Conservation (phyloP, 2,888 invertebrate genomes). For the Dromius quadrimaculatus region DNA sequence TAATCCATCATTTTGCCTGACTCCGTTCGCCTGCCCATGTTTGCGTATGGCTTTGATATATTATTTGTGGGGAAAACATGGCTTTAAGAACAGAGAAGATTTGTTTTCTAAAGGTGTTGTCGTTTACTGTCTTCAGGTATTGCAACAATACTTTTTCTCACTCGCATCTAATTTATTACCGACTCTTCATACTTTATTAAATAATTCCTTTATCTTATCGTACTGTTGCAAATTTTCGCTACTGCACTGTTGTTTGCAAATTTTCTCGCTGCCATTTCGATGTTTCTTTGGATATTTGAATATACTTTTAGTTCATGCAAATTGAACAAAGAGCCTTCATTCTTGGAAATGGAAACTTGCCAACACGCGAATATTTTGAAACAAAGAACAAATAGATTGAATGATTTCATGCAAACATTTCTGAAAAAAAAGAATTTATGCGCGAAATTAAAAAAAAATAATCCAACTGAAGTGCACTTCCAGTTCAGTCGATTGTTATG, state of each 20-base stretch:
- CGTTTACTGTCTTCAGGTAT: conserved; percentile 47
- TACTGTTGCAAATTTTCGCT: too few relatives aligned
- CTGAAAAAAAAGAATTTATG: too few relatives aligned
- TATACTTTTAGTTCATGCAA: conserved; percentile 65
- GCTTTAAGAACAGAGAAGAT: conserved; percentile 62
- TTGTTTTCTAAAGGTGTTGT: conserved; percentile 61
- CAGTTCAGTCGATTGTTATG: too few relatives aligned
- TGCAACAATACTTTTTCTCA: neutral
- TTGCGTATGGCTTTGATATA: conserved; percentile 49
- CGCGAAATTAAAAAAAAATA: too few relatives aligned
- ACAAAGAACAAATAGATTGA: conserved; percentile 41
- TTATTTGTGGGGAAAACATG: conserved; percentile 61
- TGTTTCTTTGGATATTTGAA: conserved; percentile 60
- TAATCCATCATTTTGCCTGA: conserved; percentile 43
- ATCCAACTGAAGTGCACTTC: too few relatives aligned
- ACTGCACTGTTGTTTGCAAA: conserved; percentile 49
- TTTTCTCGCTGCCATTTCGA: conserved; percentile 29
- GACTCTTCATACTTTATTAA: too few relatives aligned
- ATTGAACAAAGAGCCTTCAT: conserved; percentile 52
- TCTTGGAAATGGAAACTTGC: conserved; percentile 24
- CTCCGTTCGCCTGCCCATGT: conserved; percentile 16
- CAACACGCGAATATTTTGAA: conserved; percentile 8
- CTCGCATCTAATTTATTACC: neutral
- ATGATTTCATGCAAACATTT: too few relatives aligned
- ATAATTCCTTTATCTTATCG: too few relatives aligned